Evolutionary conservation across 1,140 invertebrate genomes (phyloP).

Genomic region (Cyphomyrmex costatus): DNA sequence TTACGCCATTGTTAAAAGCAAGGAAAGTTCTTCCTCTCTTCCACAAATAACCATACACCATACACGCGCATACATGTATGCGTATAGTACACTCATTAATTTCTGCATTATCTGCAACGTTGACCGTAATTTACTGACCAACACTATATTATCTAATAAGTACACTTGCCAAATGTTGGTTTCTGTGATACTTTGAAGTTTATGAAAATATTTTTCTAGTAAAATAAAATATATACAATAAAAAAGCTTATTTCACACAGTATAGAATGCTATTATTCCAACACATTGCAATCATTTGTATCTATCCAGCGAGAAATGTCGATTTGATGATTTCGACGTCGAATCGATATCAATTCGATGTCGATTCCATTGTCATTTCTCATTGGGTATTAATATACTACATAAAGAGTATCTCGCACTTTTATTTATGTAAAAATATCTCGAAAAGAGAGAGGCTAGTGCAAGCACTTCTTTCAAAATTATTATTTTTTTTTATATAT

Average conservation of each 20-base stretch:
- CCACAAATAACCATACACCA: not conserved
- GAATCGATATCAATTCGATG: too few relatives aligned
- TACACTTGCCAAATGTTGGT: not conserved
- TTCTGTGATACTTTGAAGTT: not conserved
- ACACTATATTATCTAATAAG: not conserved
- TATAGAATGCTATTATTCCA: not conserved
- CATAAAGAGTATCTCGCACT: not conserved
- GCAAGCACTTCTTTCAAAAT: not conserved
- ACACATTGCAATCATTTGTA: not conserved
- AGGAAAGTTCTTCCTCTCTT: constrained; percentile 14
- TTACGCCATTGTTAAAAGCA: constrained; percentile 24
- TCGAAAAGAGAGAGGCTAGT: too few relatives aligned
- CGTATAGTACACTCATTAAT: constrained; percentile 16
- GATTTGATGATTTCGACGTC: too few relatives aligned
- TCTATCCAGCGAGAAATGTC: too few relatives aligned
- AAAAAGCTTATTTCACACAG: not conserved
- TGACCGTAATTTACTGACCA: constrained; percentile 29
- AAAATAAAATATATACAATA: not conserved
- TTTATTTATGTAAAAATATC: not conserved
- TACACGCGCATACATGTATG: too few relatives aligned
- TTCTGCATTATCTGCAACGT: constrained; percentile 12
- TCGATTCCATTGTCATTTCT: too few relatives aligned
- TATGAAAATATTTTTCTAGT: not conserved
- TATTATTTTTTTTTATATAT: not conserved
- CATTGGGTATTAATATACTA: not conserved